phyloP scores from a whole-genome alignment of 2,113 vertebrate species.

The Chaetorhynchus papuensis region DNA sequence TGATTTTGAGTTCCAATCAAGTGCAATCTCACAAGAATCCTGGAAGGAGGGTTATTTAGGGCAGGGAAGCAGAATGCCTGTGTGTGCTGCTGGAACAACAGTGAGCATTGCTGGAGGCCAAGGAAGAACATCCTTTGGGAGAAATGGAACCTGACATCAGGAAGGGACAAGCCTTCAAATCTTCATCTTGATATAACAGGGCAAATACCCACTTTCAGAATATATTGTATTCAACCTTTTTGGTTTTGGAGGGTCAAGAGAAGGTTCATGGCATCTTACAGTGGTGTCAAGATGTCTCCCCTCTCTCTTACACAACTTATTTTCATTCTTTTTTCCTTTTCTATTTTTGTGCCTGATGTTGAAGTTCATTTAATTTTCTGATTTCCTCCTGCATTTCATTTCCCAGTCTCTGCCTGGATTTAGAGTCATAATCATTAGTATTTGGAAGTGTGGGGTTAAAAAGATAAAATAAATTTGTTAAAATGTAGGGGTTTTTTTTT shows the following conservation, averaged over 20 bases:
- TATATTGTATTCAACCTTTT: background rate
- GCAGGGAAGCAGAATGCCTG: background rate
- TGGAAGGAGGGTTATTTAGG: background rate
- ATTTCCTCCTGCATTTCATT: constrained; percentile 33
- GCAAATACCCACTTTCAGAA: background rate
- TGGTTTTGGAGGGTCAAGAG: background rate
- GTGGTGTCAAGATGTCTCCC: background rate
- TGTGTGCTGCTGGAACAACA: background rate
- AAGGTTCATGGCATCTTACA: background rate
- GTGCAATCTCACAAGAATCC: background rate
- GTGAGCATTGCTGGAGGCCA: background rate
- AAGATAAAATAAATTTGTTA: constrained; percentile 15
- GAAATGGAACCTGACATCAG: background rate
- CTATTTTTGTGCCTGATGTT: background rate
- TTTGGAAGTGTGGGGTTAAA: constrained; percentile 1
- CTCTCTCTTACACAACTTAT: rapidly evolving
- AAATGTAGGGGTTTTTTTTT: background rate
- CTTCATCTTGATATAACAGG: background rate
- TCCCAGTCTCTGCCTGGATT: constrained; percentile 12
- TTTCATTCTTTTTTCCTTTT: background rate
- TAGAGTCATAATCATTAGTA: background rate
- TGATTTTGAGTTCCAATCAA: background rate
- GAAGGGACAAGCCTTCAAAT: background rate
- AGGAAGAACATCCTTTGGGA: background rate
- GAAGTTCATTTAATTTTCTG: constrained; percentile 29